These are phyloP conservation scores for Rhinoderma darwinii DNA, from an alignment of 2,113 vertebrate species.

Conservation along the genomic window DNA sequence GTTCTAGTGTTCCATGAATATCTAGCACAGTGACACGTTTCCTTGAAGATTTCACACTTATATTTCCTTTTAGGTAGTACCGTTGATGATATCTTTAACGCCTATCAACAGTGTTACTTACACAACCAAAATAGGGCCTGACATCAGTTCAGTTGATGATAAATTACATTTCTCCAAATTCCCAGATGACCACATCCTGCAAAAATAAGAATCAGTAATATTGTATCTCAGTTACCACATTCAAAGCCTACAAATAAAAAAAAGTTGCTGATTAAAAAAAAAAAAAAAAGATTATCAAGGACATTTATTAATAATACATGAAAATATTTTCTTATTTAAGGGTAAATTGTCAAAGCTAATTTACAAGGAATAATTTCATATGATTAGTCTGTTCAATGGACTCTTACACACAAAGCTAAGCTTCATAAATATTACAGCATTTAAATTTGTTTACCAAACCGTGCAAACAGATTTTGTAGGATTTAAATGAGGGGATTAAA, in stretches of 20 bases:
- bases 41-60: slow-evolving; percentile 36
- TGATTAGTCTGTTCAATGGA: background rate
- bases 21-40: background rate
- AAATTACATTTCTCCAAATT: slow-evolving; percentile 24
- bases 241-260: background rate
- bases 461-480: too few species aligned
- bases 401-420: background rate
- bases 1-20: background rate
- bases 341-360: background rate
- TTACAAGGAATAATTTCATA: slow-evolving; percentile 2
- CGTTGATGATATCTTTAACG: slow-evolving; percentile 5
- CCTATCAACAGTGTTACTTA: slow-evolving; percentile 19
- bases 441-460: too few species aligned
- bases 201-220: background rate
- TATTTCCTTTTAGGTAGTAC: slow-evolving; percentile 27
- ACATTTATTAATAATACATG: background rate
- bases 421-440: too few species aligned
- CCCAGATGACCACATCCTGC: slow-evolving; percentile 12
- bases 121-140: background rate
- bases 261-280: background rate
- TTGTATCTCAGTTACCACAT: background rate
- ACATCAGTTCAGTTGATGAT: background rate
- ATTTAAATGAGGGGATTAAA: too few species aligned
- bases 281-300: background rate
- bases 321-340: background rate